These are phyloP conservation scores for Halcyon malimbica DNA, from an alignment of 2,113 vertebrate species.

Conservation along the genomic window DNA sequence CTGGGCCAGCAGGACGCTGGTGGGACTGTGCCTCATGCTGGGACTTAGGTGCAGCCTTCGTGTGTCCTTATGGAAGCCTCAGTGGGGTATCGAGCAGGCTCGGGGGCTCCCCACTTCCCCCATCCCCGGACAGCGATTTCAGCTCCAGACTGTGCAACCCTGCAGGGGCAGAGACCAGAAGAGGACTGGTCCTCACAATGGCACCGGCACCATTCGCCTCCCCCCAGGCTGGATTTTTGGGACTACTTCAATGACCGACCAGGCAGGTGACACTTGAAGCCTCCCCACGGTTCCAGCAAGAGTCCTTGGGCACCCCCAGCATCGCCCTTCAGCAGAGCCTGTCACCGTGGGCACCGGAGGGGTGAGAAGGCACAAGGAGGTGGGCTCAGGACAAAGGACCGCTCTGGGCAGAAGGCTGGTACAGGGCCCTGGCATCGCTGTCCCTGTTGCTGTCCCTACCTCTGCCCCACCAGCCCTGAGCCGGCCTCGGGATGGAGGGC, in stretches of 20 bases:
- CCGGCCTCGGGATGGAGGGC: neutral
- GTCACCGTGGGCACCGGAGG: neutral
- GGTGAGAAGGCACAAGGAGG: neutral
- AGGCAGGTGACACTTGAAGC: neutral
- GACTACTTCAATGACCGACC: neutral
- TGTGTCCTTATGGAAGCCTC: neutral
- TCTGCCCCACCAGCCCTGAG: neutral
- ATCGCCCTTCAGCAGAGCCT: neutral
- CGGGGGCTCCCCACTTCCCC: fast-evolving
- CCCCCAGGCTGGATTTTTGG: neutral
- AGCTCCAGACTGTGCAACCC: neutral
- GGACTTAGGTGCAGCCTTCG: neutral
- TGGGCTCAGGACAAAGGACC: neutral
- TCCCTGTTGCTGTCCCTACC: neutral
- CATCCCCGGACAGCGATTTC: fast-evolving
- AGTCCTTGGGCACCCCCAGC: neutral
- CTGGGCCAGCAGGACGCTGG: neutral
- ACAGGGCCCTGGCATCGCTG: neutral
- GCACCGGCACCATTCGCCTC: fast-evolving
- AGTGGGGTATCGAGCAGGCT: fast-evolving
- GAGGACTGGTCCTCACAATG: fast-evolving
- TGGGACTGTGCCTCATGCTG: neutral
- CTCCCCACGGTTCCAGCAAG: neutral
- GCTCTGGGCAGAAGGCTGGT: neutral
- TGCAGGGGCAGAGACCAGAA: fast-evolving